phyloP scores from a whole-genome alignment of 2,888 invertebrate genomes.

The Ditula angustiorana region DNA sequence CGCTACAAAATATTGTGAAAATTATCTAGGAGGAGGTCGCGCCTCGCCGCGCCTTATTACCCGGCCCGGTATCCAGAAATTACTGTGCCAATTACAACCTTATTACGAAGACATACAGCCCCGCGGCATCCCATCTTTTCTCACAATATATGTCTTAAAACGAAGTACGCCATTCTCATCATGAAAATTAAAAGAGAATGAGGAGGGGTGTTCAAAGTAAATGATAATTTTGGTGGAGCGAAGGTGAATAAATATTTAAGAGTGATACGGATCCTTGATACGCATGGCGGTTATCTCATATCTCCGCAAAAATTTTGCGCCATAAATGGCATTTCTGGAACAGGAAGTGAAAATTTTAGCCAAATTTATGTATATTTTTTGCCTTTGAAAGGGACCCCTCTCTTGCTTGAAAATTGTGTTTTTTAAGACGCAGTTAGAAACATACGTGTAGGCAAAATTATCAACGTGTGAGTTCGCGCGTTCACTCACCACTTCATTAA shows the following conservation, averaged over 20 bases:
- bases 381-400: constrained; percentile 5
- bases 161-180: constrained; percentile 39
- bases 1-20: constrained; percentile 37
- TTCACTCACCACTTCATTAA: too few relatives aligned
- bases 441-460: too few relatives aligned
- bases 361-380: constrained; percentile 21
- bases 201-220: constrained; percentile 33
- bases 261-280: not conserved
- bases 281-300: not conserved
- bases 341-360: constrained; percentile 20
- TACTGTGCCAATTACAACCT: constrained; percentile 16
- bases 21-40: constrained; percentile 34
- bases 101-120: constrained; percentile 3
- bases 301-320: not conserved
- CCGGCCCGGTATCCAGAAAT: not conserved
- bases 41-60: constrained; percentile 35
- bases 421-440: not conserved
- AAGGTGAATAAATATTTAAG: constrained; percentile 24
- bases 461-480: too few relatives aligned
- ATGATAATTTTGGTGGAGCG: constrained; percentile 27
- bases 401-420: constrained; percentile 9
- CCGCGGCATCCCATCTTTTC: constrained; percentile 11
- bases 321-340: not conserved
- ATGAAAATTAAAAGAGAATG: constrained; percentile 40
- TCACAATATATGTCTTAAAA: constrained; percentile 34